Base-by-base conservation (phyloP, 1,140 invertebrate genomes). In the Camponotus pennsylvanicus region DNA sequence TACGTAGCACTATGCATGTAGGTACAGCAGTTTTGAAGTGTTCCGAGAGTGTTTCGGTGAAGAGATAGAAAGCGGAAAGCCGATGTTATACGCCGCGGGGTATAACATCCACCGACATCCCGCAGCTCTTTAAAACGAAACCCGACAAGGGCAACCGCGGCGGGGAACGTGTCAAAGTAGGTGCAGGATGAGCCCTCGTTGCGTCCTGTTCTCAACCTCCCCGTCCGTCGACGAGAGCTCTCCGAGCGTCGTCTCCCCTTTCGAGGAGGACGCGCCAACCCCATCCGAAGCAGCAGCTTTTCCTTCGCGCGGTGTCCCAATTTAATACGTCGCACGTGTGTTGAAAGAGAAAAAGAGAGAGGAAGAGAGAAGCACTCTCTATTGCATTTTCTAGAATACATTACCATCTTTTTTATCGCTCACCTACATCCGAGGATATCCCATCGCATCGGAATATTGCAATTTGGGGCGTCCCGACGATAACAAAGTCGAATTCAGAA, bases 91-190 rank as follows among this genome's bases (percentile, higher is more conserved):
- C 73, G 73, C 87, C 84, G 71, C 86, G 88, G 67, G 86, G 5
- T 93, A 93, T 27, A 27, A 27, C 27, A 27, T 27, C 27, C 90
- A 91, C 9, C 85, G 93, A 89, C 92, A 78, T 89, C 93, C 93
- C 91, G 93, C 92, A 89, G 93, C 57, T 92, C 91, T 91, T 93
- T 85, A 88, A 91, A 84, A 88, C 83, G 92, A 91, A 89, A 90
- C 88, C 88, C 75, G 92, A 91, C 90, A 90, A 90, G 88, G 90
- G 42, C 64, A 15, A 79, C 84, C 89, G 91, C 93, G 91, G 90
- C 92, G 76, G 90, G 86, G 91, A 93, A 93, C 92, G 93, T 94
- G 92, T 94, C 93, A 93, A 94, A 94, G 93, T 93, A 93, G 63
- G 92, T 90, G 90, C 92, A 91, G 78, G 86, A 89, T 88, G 88